A percentile compares a stretch with the other conserved stretches of the same genome.
Evolutionary conservation across 2,888 invertebrate species (phyloP).

Genomic region (Tolmerus cingulatus): DNA sequence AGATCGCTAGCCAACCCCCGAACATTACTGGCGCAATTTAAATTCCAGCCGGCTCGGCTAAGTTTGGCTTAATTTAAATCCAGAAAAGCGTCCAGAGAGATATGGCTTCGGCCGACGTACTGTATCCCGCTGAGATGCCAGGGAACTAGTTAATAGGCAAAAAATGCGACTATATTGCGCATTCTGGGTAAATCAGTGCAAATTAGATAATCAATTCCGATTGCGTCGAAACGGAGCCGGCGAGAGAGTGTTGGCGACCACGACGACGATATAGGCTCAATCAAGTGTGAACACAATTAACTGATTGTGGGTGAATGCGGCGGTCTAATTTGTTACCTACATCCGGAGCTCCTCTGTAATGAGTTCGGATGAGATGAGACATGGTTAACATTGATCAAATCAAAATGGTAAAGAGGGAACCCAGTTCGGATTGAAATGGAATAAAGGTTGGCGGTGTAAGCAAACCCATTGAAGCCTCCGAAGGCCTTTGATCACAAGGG

Average conservation of each 20-base stretch:
- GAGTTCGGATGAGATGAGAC: conserved; percentile 12
- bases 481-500: neutral
- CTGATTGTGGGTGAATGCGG: conserved; percentile 31
- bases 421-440: neutral
- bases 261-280: conserved; percentile 3
- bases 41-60: neutral
- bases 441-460: neutral
- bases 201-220: conserved; percentile 4
- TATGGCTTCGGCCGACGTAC: neutral
- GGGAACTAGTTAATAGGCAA: neutral
- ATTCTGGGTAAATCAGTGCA: conserved; percentile 20
- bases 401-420: neutral
- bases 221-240: neutral
- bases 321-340: conserved; percentile 40
- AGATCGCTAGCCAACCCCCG: neutral
- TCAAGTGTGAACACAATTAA: conserved; percentile 46
- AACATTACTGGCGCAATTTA: neutral
- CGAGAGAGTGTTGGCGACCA: neutral
- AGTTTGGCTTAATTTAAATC: neutral
- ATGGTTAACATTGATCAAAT: neutral
- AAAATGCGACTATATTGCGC: neutral
- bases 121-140: neutral
- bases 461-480: neutral
- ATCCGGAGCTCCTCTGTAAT: conserved; percentile 21
- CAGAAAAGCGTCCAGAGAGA: neutral